Percentiles rank a stretch among this genome's conserved stretches.
These are phyloP conservation scores for Spodoptera litura DNA, from an alignment of 1,140 invertebrate species.

Conservation along the genomic window DNA sequence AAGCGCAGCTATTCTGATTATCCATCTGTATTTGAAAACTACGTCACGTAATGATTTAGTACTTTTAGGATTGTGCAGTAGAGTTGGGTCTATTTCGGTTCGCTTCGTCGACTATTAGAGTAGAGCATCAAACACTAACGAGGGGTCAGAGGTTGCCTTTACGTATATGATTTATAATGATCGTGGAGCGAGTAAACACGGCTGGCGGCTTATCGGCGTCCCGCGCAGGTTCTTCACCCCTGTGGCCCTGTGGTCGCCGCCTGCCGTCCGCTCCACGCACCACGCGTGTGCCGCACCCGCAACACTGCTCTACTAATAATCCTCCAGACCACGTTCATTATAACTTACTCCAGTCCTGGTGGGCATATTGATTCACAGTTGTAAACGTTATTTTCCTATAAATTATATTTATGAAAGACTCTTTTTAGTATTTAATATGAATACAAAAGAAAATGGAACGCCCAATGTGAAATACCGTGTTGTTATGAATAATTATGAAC, in stretches of 20 bases:
- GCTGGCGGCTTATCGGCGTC: conserved; percentile 69
- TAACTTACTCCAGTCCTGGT: background rate
- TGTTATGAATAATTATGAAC: conserved; percentile 43
- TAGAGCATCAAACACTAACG: conserved; percentile 61
- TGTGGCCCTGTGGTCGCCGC: conserved; percentile 14
- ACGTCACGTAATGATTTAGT: conserved; percentile 37
- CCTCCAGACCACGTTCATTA: conserved; percentile 1
- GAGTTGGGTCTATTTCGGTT: conserved; percentile 52
- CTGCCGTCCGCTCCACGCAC: background rate
- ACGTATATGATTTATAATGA: conserved; percentile 78
- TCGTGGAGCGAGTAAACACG: conserved; percentile 65
- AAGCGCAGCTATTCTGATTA: conserved; percentile 9
- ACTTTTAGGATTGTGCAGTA: conserved; percentile 25
- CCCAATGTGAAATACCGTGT: background rate
- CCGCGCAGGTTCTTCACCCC: conserved; percentile 76
- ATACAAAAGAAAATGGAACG: conserved; percentile 28
- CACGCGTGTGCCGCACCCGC: conserved; percentile 1
- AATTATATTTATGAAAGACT: background rate
- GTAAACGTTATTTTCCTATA: too few relatives aligned
- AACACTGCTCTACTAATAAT: conserved; percentile 27
- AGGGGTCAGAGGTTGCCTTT: conserved; percentile 71
- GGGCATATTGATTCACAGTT: background rate
- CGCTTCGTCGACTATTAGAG: conserved; percentile 45
- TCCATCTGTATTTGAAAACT: conserved; percentile 26
- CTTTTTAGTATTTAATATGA: background rate